A percentile compares a stretch with the other conserved stretches of the same genome.
Conservation (phyloP, 2,113 vertebrate species). For the Pseudopipra pipra region DNA sequence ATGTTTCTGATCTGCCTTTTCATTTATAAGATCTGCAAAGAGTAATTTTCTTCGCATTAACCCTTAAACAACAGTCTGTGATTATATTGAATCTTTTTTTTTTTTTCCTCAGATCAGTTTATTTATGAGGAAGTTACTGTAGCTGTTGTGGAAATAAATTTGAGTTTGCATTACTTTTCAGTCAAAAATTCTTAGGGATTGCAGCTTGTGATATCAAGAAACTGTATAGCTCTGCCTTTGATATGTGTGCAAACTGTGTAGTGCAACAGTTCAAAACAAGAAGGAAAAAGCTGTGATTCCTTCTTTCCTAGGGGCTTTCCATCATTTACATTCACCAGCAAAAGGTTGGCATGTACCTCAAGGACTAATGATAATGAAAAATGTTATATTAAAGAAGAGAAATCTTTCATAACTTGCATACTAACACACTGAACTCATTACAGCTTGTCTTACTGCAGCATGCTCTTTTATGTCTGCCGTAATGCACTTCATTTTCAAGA, state of each 20-base stretch:
- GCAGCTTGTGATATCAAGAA: not conserved
- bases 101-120: not conserved
- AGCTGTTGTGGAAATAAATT: not conserved
- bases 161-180: not conserved
- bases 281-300: not conserved
- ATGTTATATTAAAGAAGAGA: conserved; percentile 50
- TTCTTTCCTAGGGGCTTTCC: conserved; percentile 13
- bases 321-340: conserved; percentile 39
- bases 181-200: not conserved
- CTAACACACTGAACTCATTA: conserved; percentile 62
- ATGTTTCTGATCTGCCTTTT: not conserved
- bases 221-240: not conserved
- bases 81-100: not conserved
- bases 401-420: conserved; percentile 58
- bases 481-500: conserved; percentile 52
- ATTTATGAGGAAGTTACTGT: not conserved
- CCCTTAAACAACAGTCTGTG: not conserved
- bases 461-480: conserved; percentile 27
- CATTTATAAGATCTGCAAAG: not conserved
- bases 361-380: conserved; percentile 69
- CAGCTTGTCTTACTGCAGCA: conserved; percentile 37
- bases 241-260: not conserved
- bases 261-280: not conserved
- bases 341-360: conserved; percentile 35
- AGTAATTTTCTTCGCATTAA: not conserved